Conservation (phyloP, 2,113 vertebrate genomes). For the Ardeotis arabs region DNA sequence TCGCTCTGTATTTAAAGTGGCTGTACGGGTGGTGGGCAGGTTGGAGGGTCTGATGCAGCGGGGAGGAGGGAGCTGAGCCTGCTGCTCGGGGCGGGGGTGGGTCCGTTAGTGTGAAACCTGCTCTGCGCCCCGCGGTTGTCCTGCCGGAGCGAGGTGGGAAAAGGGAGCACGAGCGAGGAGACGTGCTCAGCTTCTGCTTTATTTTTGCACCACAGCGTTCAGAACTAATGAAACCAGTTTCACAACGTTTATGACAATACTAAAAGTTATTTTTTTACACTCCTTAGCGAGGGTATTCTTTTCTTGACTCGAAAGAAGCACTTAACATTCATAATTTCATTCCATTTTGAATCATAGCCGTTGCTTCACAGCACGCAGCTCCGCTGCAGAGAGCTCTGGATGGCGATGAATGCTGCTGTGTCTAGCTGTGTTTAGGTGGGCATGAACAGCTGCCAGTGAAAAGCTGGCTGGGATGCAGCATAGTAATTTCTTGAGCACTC, state of each 20-base stretch:
- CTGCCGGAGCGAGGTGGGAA: background rate
- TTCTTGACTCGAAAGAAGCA: background rate
- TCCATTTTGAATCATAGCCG: background rate
- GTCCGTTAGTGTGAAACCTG: rapidly evolving
- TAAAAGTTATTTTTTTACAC: background rate
- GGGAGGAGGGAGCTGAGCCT: background rate
- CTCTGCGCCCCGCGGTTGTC: background rate
- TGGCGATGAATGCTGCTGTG: constrained; percentile 20
- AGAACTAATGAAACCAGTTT: background rate
- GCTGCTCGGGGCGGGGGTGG: background rate
- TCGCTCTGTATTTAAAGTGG: background rate
- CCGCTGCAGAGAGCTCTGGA: background rate
- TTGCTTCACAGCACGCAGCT: background rate
- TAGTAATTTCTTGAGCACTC: constrained; percentile 38
- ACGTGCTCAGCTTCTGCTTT: background rate
- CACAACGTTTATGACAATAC: background rate
- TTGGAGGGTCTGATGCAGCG: rapidly evolving
- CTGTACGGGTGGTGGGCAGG: background rate
- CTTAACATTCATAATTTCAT: background rate
- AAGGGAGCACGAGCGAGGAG: background rate
- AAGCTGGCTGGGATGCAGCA: constrained; percentile 23
- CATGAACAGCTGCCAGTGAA: constrained; percentile 5
- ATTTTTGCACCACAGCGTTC: background rate
- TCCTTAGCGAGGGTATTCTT: background rate
- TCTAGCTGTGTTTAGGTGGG: constrained; percentile 20